A percentile compares a stretch with the other conserved stretches of the same genome.
These are phyloP conservation scores for Rhopalosiphum nymphaeae DNA, from an alignment of 2,888 invertebrate species.

Conservation along the genomic window DNA sequence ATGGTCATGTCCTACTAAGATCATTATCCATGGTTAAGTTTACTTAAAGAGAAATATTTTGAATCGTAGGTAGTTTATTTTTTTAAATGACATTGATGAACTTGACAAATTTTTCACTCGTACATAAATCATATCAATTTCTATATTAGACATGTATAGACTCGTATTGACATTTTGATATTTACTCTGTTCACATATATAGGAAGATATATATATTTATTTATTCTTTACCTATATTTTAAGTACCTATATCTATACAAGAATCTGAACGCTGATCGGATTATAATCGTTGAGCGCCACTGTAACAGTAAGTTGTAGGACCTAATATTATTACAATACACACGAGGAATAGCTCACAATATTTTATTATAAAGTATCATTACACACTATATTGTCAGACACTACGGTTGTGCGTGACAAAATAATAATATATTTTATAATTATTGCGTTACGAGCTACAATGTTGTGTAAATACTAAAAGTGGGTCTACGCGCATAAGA, in stretches of 20 bases:
- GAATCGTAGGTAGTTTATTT: no score
- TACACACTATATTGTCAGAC: not conserved
- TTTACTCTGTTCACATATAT: not conserved
- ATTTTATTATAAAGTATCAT: not conserved
- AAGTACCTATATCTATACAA: not conserved
- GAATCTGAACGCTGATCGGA: not conserved
- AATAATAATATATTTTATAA: conserved; percentile 10
- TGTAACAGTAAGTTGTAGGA: not conserved
- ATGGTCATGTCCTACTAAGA: no score
- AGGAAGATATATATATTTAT: no score
- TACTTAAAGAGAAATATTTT: no score
- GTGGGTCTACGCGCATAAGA: not conserved
- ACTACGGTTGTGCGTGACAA: conserved; percentile 32
- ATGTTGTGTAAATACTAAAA: conserved; percentile 42
- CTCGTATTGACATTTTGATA: no score
- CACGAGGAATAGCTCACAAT: not conserved
- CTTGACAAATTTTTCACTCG: no score
- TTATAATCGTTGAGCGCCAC: no score
- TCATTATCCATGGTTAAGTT: no score
- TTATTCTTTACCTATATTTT: no score
- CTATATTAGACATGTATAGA: no score
- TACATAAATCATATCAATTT: no score
- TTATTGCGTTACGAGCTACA: conserved; percentile 7
- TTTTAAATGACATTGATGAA: no score
- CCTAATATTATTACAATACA: not conserved